Evolutionary conservation across 2,113 vertebrate genomes (phyloP), one percentile per base, ranked within the genome.

Genomic region (Clupea harengus): DNA sequence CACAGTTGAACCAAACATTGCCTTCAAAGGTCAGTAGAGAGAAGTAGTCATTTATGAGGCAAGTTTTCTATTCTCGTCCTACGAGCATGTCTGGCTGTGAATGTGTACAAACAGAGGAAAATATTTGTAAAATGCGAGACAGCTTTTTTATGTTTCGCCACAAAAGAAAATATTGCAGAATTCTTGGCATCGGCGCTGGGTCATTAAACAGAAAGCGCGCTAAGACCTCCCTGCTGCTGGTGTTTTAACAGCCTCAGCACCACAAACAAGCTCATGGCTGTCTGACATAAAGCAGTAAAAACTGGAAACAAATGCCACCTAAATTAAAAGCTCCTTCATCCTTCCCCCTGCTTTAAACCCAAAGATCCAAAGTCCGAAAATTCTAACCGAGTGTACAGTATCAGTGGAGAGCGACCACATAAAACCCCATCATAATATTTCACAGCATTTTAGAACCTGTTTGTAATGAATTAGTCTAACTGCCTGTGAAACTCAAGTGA

Each of bases 111-210:
- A 60, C 82, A 82, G 85, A 82, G 64, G 57, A 80, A 86, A 85
- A 64, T 80, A 81, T 85, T 82, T 85, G 22, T 81, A 10, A 83
- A 85, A 87, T 81, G 9, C 81, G 45, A 82, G 75, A 45, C 45
- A n/a, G 32, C 13, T 45, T 82, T 84, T 86, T 82, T 10, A 32
- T 13, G 44, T 87, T 54, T 85, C 47, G 81, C 86, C 86, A 72
- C 75, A 89, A 57, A 87, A 85, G 45, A 45, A 86, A 83, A 87
- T 86, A 49, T 87, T 72, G 81, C 67, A 83, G 83, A 80, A 83
- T 81, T 57, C 22, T 75, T 82, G 75, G 78, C 54, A 78, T 75
- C 32, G 6, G 39, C 46, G 47, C 28, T 46, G 45, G 22, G 82
- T 82, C 44, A 57, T 82, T 78, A 82, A 49, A 57, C 32, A 4